Evolutionary conservation across 2,797 vertebrate genomes (phyloP).

Genomic region (Scolopax rusticola): DNA sequence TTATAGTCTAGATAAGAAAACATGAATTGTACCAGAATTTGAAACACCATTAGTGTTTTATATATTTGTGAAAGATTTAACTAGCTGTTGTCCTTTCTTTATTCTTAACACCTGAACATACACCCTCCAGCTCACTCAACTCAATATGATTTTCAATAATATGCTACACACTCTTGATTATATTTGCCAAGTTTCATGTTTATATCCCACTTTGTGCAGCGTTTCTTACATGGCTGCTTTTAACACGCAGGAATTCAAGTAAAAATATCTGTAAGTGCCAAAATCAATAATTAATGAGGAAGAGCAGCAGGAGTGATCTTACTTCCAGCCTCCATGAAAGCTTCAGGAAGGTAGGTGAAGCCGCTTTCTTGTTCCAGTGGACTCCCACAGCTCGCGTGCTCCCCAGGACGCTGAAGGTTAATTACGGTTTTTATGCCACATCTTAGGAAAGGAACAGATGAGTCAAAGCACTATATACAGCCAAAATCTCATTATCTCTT

Average conservation of each 20-base stretch:
- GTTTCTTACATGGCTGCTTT: constrained; percentile 22
- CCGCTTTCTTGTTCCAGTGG: constrained; percentile 92
- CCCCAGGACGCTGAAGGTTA: constrained; percentile 96
- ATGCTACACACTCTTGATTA: not conserved
- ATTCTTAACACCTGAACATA: not conserved
- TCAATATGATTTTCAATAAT: not conserved
- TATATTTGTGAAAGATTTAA: not conserved
- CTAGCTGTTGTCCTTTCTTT: not conserved
- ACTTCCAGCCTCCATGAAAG: constrained; percentile 97
- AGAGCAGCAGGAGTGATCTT: constrained; percentile 78
- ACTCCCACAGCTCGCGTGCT: constrained; percentile 96
- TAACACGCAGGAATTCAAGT: constrained; percentile 7
- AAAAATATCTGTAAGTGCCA: constrained; percentile 34
- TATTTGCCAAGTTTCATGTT: not conserved
- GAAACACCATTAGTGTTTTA: not conserved
- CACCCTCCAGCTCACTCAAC: not conserved
- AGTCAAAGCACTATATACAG: constrained; percentile 46
- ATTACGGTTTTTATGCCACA: constrained; percentile 93
- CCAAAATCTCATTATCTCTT: constrained; percentile 20
- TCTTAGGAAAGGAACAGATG: constrained; percentile 78
- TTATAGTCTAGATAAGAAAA: not conserved
- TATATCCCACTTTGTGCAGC: not conserved
- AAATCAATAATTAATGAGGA: constrained; percentile 65
- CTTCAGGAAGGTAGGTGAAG: constrained; percentile 95
- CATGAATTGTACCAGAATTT: not conserved